phyloP scores from a whole-genome alignment of 2,888 invertebrate genomes.

The Caenorhabditis afra region DNA sequence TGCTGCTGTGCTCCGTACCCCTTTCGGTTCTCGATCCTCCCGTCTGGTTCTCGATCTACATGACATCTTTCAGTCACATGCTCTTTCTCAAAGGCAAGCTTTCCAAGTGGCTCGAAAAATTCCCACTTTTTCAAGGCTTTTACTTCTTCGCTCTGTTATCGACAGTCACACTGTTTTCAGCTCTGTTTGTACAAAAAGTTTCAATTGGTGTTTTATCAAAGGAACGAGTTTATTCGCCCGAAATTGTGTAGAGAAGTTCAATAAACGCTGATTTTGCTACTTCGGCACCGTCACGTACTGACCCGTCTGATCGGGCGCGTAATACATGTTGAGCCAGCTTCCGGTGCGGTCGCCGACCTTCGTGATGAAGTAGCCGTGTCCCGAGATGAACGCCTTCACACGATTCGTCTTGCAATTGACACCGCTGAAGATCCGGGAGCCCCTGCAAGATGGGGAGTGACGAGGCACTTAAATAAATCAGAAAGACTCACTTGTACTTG shows the following conservation, averaged over 20 bases:
- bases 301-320: slow-evolving; percentile 14
- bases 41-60: slow-evolving; percentile 11
- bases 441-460: no score
- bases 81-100: slow-evolving; percentile 5
- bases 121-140: background rate
- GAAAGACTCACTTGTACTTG: slow-evolving; percentile 1
- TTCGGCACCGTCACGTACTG: slow-evolving; percentile 20
- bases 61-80: slow-evolving; percentile 13
- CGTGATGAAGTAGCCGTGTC: slow-evolving; percentile 41
- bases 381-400: slow-evolving; percentile 29
- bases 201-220: background rate
- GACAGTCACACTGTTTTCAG: background rate
- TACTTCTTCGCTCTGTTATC: background rate
- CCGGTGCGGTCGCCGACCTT: background rate
- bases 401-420: slow-evolving; percentile 6
- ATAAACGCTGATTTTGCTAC: background rate
- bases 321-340: slow-evolving; percentile 33
- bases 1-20: background rate
- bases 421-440: background rate
- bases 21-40: background rate
- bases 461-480: background rate
- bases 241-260: background rate
- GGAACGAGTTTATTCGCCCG: background rate
- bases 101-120: background rate
- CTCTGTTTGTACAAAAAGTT: background rate